Evolutionary conservation across 2,797 vertebrate genomes (phyloP), one percentile per base, ranked within the genome.

Genomic region (Notolabrus celidotus): DNA sequence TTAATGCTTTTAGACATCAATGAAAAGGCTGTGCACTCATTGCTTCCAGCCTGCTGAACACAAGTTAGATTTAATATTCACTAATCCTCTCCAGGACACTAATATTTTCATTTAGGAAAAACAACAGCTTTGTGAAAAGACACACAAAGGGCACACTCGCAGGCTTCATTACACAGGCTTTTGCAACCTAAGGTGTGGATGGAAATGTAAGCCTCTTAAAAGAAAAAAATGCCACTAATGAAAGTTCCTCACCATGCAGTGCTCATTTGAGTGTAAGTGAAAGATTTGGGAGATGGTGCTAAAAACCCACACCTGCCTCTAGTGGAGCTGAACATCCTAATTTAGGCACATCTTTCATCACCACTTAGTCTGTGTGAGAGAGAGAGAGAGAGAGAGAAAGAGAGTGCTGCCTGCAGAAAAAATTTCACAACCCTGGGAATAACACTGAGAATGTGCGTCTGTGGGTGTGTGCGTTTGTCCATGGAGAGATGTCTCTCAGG

Each of bases 331-430:
- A 64, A 66, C 60, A 34, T 71, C 80, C 71, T 82, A 72, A 88
- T 90, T 86, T 80, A 86, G 74, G 46, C 62, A 49, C 81, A 77
- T 80, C 71, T 80, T 77, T 85, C 71, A 79, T 71, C 74, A 43
- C 75, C 53, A 70, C 69, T 67, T 47, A 36, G 68, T 71, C 60
- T 31, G 54, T 77, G 71, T 27, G 77, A 58, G 73, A 15, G 43
- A 14, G 20, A 22, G 19, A 22, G 14, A 59, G 72, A 10, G 42
- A 43, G 42, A 20, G 10, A 17, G 16, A 60, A 62, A 34, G 66
- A 19, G 51, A 9, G 65, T 17, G 62, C 51, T 71, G 79, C 61
- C 71, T 52, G 55, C 46, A 68, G 60, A 82, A 67, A 50, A 27
- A 70, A 39, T 49, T 64, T 50, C 58, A 49, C 65, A 72, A 63